Evolutionary conservation across 2,888 invertebrate species (phyloP).

Genomic region (Oscheius sp.): DNA sequence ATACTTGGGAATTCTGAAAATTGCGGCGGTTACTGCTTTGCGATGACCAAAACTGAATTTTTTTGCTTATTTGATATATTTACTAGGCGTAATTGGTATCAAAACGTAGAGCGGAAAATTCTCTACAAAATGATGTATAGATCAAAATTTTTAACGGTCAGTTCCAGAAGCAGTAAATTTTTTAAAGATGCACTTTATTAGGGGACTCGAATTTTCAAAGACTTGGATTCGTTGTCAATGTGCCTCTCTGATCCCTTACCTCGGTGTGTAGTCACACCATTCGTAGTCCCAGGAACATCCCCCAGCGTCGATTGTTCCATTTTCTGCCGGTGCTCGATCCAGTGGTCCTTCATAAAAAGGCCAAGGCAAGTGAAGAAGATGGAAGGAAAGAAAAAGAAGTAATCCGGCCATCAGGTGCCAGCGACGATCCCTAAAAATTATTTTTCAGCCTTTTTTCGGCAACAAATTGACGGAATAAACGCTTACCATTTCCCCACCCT

Average conservation of each 20-base stretch:
- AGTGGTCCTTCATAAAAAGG: conserved; percentile 49
- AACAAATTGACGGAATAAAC: too few relatives aligned
- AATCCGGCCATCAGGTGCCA: conserved; percentile 46
- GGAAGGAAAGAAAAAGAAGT: conserved; percentile 44
- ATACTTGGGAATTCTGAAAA: conserved; percentile 42
- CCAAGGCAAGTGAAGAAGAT: conserved; percentile 52
- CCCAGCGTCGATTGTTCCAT: conserved; percentile 33
- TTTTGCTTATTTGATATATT: too few relatives aligned
- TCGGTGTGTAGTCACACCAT: conserved; percentile 44
- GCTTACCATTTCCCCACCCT: conserved; percentile 40
- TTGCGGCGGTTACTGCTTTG: background rate
- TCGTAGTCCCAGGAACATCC: conserved; percentile 48
- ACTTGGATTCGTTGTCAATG: too few relatives aligned
- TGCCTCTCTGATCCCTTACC: conserved; percentile 3
- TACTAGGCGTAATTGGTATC: too few relatives aligned
- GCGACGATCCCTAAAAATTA: conserved; percentile 45
- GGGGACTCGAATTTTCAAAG: too few relatives aligned
- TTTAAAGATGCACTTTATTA: too few relatives aligned
- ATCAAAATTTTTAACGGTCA: too few relatives aligned
- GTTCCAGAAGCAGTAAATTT: too few relatives aligned
- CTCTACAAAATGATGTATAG: too few relatives aligned
- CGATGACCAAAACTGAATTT: too few relatives aligned
- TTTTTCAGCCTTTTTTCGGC: too few relatives aligned
- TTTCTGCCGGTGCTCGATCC: conserved; percentile 35
- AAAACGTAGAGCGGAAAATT: too few relatives aligned